A percentile compares a stretch with the other conserved stretches of the same genome.
These are phyloP conservation scores for Andricus quercusramuli DNA, from an alignment of 2,888 invertebrate species.

Conservation along the genomic window DNA sequence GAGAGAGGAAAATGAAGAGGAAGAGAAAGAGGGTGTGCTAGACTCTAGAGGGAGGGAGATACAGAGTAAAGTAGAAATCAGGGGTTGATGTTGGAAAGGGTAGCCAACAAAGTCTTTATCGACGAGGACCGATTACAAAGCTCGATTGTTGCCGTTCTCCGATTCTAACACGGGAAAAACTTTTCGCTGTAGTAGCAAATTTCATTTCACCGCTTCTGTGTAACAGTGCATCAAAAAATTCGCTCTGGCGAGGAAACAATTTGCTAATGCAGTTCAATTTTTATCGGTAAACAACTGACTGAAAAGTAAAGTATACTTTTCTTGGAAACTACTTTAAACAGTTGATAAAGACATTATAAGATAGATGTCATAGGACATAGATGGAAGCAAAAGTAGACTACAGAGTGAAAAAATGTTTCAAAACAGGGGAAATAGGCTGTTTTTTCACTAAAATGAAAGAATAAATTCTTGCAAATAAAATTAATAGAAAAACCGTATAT, in stretches of 20 bases:
- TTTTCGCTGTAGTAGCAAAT: constrained; percentile 27
- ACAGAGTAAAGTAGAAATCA: constrained; percentile 39
- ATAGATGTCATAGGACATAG: no score
- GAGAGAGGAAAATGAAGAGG: constrained; percentile 43
- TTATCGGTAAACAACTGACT: no score
- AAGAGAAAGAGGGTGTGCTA: constrained; percentile 26
- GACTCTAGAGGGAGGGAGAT: constrained; percentile 40
- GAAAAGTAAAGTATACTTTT: no score
- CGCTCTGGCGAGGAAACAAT: constrained; percentile 35
- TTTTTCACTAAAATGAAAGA: no score
- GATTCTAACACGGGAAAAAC: constrained; percentile 36
- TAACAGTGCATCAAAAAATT: constrained; percentile 63
- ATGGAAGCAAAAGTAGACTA: no score
- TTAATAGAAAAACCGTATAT: no score
- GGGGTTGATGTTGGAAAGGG: constrained; percentile 59
- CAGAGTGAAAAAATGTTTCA: no score
- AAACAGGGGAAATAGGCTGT: no score
- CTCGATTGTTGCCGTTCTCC: constrained; percentile 68
- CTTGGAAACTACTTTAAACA: no score
- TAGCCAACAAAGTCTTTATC: constrained; percentile 71
- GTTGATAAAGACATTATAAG: no score
- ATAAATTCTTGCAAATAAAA: no score
- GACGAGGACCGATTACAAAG: constrained; percentile 71
- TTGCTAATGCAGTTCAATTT: background rate
- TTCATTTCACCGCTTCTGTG: constrained; percentile 23